Conservation (phyloP, 2,113 vertebrate species). For the Agapornis roseicollis region DNA sequence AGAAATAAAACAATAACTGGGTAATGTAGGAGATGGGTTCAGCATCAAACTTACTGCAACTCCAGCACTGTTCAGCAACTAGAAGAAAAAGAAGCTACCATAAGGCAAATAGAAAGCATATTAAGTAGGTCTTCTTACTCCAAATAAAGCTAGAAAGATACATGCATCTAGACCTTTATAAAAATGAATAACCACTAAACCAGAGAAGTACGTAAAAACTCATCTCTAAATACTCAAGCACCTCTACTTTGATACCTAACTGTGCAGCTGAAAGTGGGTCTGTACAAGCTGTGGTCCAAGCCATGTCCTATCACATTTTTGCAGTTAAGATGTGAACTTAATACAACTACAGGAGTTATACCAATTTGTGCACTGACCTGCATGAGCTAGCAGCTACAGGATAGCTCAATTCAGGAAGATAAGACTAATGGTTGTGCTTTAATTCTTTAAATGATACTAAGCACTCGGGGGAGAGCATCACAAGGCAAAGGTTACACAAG, state of each 20-base stretch:
- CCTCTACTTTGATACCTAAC: background rate
- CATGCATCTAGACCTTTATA: background rate
- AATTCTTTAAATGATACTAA: background rate
- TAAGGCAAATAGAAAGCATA: background rate
- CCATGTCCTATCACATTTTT: background rate
- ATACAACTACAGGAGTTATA: background rate
- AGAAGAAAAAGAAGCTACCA: background rate
- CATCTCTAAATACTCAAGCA: background rate
- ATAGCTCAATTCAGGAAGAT: background rate
- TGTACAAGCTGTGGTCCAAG: background rate
- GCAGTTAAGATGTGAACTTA: background rate
- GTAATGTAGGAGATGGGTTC: background rate
- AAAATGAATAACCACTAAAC: background rate
- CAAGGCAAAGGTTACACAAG: background rate
- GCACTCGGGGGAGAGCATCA: fast-evolving
- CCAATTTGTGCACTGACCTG: background rate
- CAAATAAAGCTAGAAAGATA: background rate
- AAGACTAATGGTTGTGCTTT: background rate
- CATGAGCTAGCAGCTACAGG: background rate
- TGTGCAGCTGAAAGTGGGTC: background rate
- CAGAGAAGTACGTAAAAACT: background rate
- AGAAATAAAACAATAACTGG: background rate
- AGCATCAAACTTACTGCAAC: background rate
- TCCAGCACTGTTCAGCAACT: background rate
- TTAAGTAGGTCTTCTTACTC: background rate